These are phyloP conservation scores for Drosophila crucigera DNA, from an alignment of 2,888 invertebrate genomes.

Conservation along the genomic window DNA sequence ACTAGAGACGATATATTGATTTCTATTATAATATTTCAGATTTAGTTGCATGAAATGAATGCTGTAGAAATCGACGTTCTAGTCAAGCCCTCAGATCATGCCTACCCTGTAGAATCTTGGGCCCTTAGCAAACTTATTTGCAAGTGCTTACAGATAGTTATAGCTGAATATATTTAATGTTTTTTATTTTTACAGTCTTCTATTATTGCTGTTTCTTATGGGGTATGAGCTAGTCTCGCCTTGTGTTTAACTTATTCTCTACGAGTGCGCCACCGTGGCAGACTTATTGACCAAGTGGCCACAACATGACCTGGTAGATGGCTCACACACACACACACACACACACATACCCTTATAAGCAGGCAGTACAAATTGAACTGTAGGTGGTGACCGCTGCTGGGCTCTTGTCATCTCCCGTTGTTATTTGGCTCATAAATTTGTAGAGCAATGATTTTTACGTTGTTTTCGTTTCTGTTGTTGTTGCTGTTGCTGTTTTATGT, in stretches of 20 bases:
- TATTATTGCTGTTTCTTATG: neutral
- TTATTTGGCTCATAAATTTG: constrained; percentile 82
- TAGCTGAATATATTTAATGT: neutral
- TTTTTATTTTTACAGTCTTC: neutral
- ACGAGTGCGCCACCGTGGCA: constrained; percentile 42
- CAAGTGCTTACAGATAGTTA: neutral
- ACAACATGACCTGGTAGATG: constrained; percentile 61
- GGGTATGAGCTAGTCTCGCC: constrained; percentile 24
- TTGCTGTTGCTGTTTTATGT: constrained; percentile 37
- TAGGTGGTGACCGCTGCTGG: constrained; percentile 80
- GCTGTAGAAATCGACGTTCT: neutral
- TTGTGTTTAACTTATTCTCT: constrained; percentile 1
- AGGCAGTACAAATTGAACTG: constrained; percentile 78
- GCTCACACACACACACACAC: constrained; percentile 15
- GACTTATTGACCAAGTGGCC: constrained; percentile 72
- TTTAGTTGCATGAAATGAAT: neutral
- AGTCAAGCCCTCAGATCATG: neutral
- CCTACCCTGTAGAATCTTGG: neutral
- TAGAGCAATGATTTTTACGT: constrained; percentile 72
- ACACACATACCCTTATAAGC: constrained; percentile 41
- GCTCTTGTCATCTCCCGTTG: constrained; percentile 84
- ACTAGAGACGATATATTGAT: neutral
- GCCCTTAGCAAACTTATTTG: neutral
- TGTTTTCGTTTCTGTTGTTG: constrained; percentile 47
- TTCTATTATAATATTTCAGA: neutral